These are phyloP conservation scores for Pangasius macronema DNA, from an alignment of 2,797 vertebrate species.

Conservation along the genomic window DNA sequence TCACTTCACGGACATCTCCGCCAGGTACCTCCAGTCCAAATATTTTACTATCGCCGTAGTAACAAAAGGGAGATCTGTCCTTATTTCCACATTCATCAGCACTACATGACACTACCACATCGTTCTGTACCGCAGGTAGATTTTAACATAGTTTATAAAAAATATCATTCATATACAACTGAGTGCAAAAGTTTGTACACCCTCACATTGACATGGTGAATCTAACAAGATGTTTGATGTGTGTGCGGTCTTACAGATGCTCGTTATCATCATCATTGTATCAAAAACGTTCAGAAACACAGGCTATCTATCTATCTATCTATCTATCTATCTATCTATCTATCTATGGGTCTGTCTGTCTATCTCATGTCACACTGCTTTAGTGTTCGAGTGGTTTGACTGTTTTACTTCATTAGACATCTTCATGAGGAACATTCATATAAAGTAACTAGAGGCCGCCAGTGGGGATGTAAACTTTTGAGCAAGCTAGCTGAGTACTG, in stretches of 20 bases:
- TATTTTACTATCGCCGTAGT: neutral
- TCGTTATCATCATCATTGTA: neutral
- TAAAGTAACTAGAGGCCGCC: neutral
- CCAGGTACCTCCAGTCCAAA: slow-evolving; percentile 78
- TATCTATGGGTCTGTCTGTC: neutral
- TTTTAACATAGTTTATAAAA: neutral
- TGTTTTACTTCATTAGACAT: neutral
- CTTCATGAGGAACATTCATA: neutral
- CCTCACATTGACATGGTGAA: neutral
- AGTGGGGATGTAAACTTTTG: neutral
- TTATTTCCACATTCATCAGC: neutral
- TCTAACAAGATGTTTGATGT: neutral
- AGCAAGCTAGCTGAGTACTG: neutral
- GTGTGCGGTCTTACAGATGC: neutral
- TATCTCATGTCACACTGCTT: neutral
- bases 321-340: slow-evolving; percentile 2
- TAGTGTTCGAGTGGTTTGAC: neutral
- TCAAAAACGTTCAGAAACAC: neutral
- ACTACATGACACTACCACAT: neutral
- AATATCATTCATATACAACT: neutral
- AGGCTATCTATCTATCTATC: neutral
- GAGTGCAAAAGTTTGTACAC: neutral
- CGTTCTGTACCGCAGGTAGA: neutral
- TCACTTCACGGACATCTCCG: slow-evolving; percentile 92
- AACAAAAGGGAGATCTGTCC: neutral